These are phyloP conservation scores for Kryphioiulus occultus DNA, from an alignment of 2,888 invertebrate species.

Conservation along the genomic window DNA sequence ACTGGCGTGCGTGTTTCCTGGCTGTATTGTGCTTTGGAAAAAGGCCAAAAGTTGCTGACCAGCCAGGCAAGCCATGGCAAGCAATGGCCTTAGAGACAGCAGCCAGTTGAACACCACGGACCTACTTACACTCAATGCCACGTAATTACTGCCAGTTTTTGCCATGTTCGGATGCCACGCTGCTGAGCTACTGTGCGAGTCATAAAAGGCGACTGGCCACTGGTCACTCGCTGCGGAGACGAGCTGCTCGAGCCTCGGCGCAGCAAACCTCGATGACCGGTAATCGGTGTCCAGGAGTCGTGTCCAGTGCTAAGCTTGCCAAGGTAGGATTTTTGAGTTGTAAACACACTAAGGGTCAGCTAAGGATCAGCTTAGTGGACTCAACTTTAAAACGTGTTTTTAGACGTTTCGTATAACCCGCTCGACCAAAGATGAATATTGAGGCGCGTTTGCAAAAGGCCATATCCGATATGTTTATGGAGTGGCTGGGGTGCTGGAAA, in stretches of 20 bases:
- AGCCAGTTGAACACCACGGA: conserved; percentile 9
- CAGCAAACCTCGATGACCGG: not conserved
- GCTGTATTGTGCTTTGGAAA: conserved; percentile 50
- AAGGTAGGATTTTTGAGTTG: not conserved
- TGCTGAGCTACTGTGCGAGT: not conserved
- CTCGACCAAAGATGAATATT: not conserved
- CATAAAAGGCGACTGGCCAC: conserved; percentile 1
- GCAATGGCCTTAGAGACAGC: not conserved
- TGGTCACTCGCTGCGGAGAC: not conserved
- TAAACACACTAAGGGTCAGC: not conserved
- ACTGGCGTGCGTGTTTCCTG: conserved; percentile 44
- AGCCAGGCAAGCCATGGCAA: not conserved
- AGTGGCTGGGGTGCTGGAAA: not conserved
- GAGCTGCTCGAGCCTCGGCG: not conserved
- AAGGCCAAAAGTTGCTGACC: conserved; percentile 50
- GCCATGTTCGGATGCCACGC: not conserved
- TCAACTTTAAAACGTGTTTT: not conserved
- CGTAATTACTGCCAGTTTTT: not conserved
- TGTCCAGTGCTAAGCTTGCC: not conserved
- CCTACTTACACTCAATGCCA: conserved; percentile 37
- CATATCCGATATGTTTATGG: conserved; percentile 13
- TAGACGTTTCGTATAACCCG: not conserved
- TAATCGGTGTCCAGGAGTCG: not conserved
- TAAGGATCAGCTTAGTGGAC: not conserved
- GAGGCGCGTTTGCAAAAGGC: not conserved